Base-by-base conservation (phyloP, 2,113 vertebrate species). In the Cinclus cinclus region DNA sequence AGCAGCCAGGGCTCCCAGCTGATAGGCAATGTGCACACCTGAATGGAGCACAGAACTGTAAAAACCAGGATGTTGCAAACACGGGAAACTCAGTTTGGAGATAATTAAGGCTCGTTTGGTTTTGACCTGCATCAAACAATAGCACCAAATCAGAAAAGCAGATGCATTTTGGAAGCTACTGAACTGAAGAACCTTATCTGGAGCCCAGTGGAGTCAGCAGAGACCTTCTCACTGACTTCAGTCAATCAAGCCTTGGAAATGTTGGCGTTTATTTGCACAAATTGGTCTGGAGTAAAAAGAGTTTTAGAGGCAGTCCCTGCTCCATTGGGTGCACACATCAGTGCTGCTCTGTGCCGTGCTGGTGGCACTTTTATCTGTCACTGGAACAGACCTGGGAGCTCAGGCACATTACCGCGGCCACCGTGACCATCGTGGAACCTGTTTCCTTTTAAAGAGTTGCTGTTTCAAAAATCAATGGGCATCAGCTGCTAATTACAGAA, bases 1-100 rank as follows among this genome's bases (percentile, higher is more conserved):
- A 96, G 96, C 96, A 93, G 78, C 44, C 87, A 65, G 90, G 92
- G 90, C 80, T 97, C 95, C 92, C 94, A 97, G 96, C 94, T 96
- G 87, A 41, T 20, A 75, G 95, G 94, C 77, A 95, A 68, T 65
- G 59, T 90, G 58, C 56, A 64, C 1, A 76, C 83, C 87, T 33
- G 22, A 92, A 95, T 85, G 78, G 92, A 97, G 96, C 35, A 18
- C 88, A 87, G 62, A 62, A 70, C 90, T 74, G 85, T 12, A 76
- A 74, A 76, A 74, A 94, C 56, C 65, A 93, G 89, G 49, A 28
- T 21, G 44, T 21, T 82, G 89, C 31, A 93, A 96, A 97, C 95
- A 95, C 16, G 7, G 83, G 84, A 76, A 95, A 89, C 95, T 96
- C 93, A 27, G 94, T 96, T 80, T 92, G 89, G 37, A 96, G 90